Percentiles rank a stretch among this genome's conserved stretches.
Conservation (phyloP, 2,888 invertebrate genomes). For the Pemphredon lugubris region DNA sequence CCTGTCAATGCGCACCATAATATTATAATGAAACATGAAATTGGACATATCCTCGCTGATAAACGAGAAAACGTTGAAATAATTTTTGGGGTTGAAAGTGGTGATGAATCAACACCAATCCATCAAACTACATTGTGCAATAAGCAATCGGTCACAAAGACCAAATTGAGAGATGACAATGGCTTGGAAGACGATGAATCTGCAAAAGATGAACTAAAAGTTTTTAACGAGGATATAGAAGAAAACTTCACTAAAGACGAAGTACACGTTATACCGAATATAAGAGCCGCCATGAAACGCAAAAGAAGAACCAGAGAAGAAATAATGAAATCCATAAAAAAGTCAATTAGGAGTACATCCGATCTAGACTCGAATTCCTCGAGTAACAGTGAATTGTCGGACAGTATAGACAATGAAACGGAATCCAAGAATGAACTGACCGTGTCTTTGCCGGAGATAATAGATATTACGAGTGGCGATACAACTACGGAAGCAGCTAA, state of each 20-base stretch:
- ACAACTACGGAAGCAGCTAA: constrained; percentile 13
- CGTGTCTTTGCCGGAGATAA: constrained; percentile 1
- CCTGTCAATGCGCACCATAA: constrained; percentile 32
- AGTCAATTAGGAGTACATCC: constrained; percentile 49
- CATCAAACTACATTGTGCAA: constrained; percentile 2
- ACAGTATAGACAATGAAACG: constrained; percentile 13
- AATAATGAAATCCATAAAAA: constrained; percentile 64
- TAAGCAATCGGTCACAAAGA: constrained; percentile 17
- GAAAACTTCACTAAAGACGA: constrained; percentile 57
- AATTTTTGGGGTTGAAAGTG: constrained; percentile 63
- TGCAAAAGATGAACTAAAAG: constrained; percentile 52
- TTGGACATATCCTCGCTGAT: constrained; percentile 30
- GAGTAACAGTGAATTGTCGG: constrained; percentile 49
- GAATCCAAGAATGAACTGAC: constrained; percentile 30
- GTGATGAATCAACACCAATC: constrained; percentile 50
- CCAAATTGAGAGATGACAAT: constrained; percentile 1
- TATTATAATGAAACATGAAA: constrained; percentile 41
- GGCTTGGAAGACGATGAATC: background rate
- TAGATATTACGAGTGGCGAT: constrained; percentile 9
- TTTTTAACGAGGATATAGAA: constrained; percentile 50
- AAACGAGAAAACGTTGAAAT: constrained; percentile 59
- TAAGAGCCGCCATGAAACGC: constrained; percentile 53
- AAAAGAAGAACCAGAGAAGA: constrained; percentile 58
- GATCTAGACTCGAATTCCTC: constrained; percentile 43
- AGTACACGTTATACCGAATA: constrained; percentile 51